Percentiles rank a stretch among this genome's conserved stretches.
These are phyloP conservation scores for Polyodon spathula DNA, from an alignment of 2,113 vertebrate genomes.

Conservation along the genomic window DNA sequence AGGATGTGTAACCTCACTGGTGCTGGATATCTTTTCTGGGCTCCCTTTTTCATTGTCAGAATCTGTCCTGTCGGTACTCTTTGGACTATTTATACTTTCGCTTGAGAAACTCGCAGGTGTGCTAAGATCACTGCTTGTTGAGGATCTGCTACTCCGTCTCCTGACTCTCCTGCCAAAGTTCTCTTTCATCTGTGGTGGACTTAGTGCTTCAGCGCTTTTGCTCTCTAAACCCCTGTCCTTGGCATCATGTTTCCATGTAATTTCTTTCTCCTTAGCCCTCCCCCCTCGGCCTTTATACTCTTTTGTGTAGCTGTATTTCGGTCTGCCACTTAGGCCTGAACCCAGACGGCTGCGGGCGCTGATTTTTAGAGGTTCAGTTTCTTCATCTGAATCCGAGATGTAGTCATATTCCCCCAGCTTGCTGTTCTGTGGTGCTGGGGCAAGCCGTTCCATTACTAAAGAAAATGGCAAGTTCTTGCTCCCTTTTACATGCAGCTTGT, in stretches of 20 bases:
- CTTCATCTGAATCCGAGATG: slow-evolving; percentile 78
- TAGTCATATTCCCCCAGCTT: slow-evolving; percentile 64
- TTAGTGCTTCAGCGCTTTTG: slow-evolving; percentile 43
- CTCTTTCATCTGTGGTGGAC: slow-evolving; percentile 42
- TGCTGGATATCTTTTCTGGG: slow-evolving; percentile 31
- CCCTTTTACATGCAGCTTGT: slow-evolving; percentile 67
- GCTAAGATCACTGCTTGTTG: slow-evolving; percentile 61
- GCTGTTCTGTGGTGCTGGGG: slow-evolving; percentile 44
- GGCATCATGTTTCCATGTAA: slow-evolving; percentile 53
- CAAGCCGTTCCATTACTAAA: slow-evolving; percentile 43
- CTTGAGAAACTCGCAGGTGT: slow-evolving; percentile 54
- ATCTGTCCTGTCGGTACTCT: slow-evolving; percentile 50
- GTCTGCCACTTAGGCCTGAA: slow-evolving; percentile 42
- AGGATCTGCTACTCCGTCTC: slow-evolving; percentile 53
- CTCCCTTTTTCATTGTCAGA: slow-evolving; percentile 60
- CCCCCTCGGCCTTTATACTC: slow-evolving; percentile 53
- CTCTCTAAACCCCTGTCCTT: slow-evolving; percentile 36
- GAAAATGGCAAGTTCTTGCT: slow-evolving; percentile 55
- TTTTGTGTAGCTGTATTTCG: slow-evolving; percentile 61
- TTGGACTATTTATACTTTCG: slow-evolving; percentile 58
- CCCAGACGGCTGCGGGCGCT: slow-evolving; percentile 49
- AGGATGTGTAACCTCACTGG: rapidly evolving
- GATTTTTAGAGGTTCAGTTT: slow-evolving; percentile 62
- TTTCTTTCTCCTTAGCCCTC: slow-evolving; percentile 58
- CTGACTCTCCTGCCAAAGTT: slow-evolving; percentile 32